Base-by-base conservation (phyloP, 23 tunicate genomes). In the Oikopleura vanhoeffeni region DNA sequence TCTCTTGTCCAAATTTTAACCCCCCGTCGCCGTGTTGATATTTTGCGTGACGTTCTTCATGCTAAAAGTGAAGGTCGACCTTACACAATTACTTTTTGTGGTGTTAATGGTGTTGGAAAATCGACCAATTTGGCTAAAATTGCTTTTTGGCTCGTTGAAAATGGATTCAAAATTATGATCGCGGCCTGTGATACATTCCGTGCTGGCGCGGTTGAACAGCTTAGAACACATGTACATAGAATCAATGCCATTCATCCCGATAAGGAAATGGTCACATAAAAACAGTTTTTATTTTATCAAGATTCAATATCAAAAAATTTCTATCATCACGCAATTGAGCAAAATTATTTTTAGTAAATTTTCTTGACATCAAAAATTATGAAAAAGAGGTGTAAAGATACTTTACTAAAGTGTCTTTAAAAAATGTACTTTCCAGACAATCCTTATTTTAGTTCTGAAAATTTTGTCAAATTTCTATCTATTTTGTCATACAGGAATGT, bases 171-270 rank as follows among this genome's bases (percentile, higher is more conserved):
- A n/a, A 95, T 95, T 40, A 41, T 95, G 84, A 91, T 95, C n/a
- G 99, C 99, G 1, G 99, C 99, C 0, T 95, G 99, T 83, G 99
- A 95, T 85, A 95, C 99, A 40, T 95, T 95, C 85, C 99, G 99
- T 28, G 99, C 99, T 84, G 99, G 99, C 1, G 99, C 99, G 0
- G 99, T 95, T 3, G 99, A 95, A 41, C 99, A 95, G 58, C 90
- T 95, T n/a, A 88, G 91, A 2, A 95, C 99, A 39, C 99, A 95
- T 86, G 90, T 85, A 1, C 89, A 91, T 0, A 91, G 99, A 39
- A 87, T 95, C 49, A 89, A 87, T 79, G 86, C 90, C 0, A 85
- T 91, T 30, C 92, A 95, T 83, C 91, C 96, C 13, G 79, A 71
- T 38, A 18, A n/a, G n/a, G n/a, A n/a, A n/a, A n/a, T n/a, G n/a